These are phyloP conservation scores for Oithona nana DNA, from an alignment of 2,888 invertebrate species.

Conservation along the genomic window DNA sequence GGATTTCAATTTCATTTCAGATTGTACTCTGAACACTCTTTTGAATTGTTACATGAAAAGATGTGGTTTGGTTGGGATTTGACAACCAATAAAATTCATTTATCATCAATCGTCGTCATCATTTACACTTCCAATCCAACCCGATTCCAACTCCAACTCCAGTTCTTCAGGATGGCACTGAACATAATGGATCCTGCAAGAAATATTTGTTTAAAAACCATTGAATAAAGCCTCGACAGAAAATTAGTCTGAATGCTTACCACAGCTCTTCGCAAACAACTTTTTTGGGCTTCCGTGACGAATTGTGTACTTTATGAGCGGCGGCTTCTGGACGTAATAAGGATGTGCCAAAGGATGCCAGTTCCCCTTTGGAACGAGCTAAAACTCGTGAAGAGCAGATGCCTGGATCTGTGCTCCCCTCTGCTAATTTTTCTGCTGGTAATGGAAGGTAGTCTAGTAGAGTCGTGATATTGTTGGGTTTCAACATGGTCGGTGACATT, in stretches of 20 bases:
- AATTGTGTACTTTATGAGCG: slow-evolving; percentile 6
- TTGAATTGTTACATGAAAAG: background rate
- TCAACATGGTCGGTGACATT: background rate
- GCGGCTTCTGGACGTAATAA: slow-evolving; percentile 7
- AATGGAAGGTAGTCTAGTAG: too few relatives aligned
- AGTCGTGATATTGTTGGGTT: background rate
- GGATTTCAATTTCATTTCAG: too few relatives aligned
- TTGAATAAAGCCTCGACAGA: too few relatives aligned
- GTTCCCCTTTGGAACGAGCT: background rate
- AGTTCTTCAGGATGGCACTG: background rate
- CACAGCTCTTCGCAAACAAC: slow-evolving; percentile 3
- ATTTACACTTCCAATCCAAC: background rate
- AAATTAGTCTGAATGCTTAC: too few relatives aligned
- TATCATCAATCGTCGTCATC: background rate
- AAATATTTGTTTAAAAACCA: too few relatives aligned
- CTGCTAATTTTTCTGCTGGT: background rate
- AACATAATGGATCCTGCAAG: too few relatives aligned
- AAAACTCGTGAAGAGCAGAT: background rate
- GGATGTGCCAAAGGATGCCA: background rate
- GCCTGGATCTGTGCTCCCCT: background rate
- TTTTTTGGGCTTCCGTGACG: slow-evolving; percentile 8
- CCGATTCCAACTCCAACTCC: background rate
- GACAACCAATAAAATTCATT: background rate
- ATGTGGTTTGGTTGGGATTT: background rate
- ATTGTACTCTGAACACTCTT: background rate